Percentiles rank a stretch among this genome's conserved stretches.
Conservation (phyloP, 1,140 invertebrate species). For the Holcopasites calliopsidis region DNA sequence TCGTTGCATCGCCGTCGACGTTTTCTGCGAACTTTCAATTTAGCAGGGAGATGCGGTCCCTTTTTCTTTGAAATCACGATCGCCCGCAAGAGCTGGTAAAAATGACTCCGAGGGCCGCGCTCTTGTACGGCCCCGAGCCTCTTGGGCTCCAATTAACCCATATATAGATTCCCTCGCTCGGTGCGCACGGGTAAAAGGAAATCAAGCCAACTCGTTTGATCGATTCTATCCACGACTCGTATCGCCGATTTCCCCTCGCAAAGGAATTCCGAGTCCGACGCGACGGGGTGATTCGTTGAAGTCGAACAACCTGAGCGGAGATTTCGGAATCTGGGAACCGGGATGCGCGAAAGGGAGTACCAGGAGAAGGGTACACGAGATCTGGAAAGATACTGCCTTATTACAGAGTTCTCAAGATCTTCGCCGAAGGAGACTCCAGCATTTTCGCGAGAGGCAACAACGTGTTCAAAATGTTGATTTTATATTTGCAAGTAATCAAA, state of each 20-base stretch:
- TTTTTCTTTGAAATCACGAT: conserved; percentile 9
- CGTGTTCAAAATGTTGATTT: no score
- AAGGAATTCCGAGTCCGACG: not conserved
- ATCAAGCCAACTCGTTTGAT: conserved; percentile 15
- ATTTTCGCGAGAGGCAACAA: no score
- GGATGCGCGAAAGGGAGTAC: not conserved
- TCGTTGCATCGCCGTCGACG: not conserved
- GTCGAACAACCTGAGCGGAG: not conserved
- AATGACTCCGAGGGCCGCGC: conserved; percentile 13
- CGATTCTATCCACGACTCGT: conserved; percentile 19
- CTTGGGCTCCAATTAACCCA: conserved; percentile 42
- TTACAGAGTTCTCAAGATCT: conserved; percentile 16
- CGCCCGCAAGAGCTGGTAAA: conserved; percentile 19
- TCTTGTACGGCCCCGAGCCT: conserved; percentile 9
- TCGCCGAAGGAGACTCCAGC: not conserved
- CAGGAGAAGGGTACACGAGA: not conserved
- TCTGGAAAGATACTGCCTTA: conserved; percentile 10
- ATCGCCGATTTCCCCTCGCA: not conserved
- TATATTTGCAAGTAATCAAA: no score
- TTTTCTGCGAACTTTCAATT: not conserved
- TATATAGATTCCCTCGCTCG: conserved; percentile 13
- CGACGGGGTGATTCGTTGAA: not conserved
- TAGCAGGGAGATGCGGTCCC: not conserved
- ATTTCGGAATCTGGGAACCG: not conserved
- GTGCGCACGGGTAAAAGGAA: not conserved